Base-by-base conservation (phyloP, 2,888 invertebrate species). In the Actias luna region DNA sequence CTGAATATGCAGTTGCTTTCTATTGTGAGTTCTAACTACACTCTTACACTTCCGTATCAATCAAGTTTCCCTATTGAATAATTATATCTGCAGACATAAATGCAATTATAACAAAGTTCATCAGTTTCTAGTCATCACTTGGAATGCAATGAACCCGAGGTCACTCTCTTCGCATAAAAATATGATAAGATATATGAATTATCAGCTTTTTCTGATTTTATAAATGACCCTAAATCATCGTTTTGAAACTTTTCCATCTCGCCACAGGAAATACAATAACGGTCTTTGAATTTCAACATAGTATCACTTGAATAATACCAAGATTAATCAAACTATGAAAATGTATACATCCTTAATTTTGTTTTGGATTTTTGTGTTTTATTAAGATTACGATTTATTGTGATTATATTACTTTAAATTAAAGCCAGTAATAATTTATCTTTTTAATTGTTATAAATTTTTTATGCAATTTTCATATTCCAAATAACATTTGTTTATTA, bases 1-100 rank as follows among this genome's bases (percentile, higher is more conserved):
- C 33, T 33, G 33, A 66, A 69, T 71, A 69, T 61, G 67, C 66
- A 33, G 61, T 50, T 68, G 74, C 83, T 84, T 83, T 84, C 83
- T 79, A 74, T 75, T 67, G 74, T 75, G 74, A 75, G 73, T 75
- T 74, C 66, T 64, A 67, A 68, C 67, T 68, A 67, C 66, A 61
- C 62, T 63, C 66, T 59, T 18, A 16, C 36, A 42, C 12, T 1
- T 46, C 10, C 12, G 46, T 12, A 2, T 46, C 22, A 25, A 46
- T 1, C 22, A 12, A 46, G 10, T 46, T 46, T 10, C 10, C 8
- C 8, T 46, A 42, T n/a, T 46, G 22, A 46, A 22, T 46, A 36
- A 3, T 31, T 35, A 60, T 33, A 52, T n/a, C 10, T 52, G 50
- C 52, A 31, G 14, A 60, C 25, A 5, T 60, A 33, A 1, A 33